Evolutionary conservation across 2,113 vertebrate species (phyloP).

Genomic region (Taxidea taxus): DNA sequence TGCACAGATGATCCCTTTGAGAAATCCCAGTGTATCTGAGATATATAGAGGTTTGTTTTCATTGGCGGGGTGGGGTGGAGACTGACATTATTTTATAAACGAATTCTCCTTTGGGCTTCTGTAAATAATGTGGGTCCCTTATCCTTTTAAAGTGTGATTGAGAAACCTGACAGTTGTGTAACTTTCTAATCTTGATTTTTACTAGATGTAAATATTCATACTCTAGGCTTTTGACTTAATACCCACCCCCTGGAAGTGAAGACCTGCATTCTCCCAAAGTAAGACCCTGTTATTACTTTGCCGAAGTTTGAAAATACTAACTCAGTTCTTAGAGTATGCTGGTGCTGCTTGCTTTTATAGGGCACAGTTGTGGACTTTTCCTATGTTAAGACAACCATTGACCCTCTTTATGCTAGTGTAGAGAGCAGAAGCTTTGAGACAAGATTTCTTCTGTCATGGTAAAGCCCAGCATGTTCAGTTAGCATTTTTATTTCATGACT

Average conservation of each 20-base stretch:
- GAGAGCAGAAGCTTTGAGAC: neutral
- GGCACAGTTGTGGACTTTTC: neutral
- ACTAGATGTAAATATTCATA: neutral
- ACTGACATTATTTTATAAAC: neutral
- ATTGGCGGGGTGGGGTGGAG: fast-evolving
- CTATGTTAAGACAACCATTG: neutral
- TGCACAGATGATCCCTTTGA: neutral
- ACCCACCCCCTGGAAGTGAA: neutral
- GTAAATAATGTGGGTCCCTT: neutral
- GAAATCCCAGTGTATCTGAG: neutral
- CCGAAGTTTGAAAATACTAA: neutral
- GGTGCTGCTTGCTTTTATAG: neutral
- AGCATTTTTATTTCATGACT: neutral
- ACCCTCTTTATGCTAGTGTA: neutral
- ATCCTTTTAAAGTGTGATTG: neutral
- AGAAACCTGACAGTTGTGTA: neutral
- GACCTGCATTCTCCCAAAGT: neutral
- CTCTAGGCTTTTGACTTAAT: neutral
- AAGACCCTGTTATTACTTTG: neutral
- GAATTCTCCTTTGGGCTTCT: neutral
- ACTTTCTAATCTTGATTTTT: conserved; percentile 10
- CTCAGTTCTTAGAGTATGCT: too few relatives aligned
- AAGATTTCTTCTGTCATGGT: neutral
- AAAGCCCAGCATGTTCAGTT: neutral
- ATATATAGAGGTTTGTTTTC: neutral